A percentile compares a stretch with the other conserved stretches of the same genome.
Evolutionary conservation across 2,888 invertebrate genomes (phyloP).

Genomic region (Trisateles emortualis): DNA sequence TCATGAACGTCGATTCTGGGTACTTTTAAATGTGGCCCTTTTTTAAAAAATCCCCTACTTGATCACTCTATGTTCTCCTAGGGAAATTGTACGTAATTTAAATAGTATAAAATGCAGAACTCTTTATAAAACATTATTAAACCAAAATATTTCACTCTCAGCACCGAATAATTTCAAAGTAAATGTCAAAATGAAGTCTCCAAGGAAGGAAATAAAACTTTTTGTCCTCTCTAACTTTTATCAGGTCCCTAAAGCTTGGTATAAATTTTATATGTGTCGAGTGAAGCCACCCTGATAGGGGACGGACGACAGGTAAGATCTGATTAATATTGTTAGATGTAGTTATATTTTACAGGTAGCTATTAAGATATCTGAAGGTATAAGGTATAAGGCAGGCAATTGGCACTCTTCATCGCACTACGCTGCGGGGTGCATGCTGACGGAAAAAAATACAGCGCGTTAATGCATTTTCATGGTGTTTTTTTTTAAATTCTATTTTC

Average conservation of each 20-base stretch:
- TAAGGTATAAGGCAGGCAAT: neutral
- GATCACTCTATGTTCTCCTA: too few relatives aligned
- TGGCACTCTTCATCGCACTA: too few relatives aligned
- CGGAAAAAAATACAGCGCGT: too few relatives aligned
- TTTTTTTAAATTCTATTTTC: too few relatives aligned
- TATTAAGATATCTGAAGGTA: neutral
- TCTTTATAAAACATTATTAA: constrained; percentile 18
- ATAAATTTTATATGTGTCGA: constrained; percentile 30
- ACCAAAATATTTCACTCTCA: constrained; percentile 27
- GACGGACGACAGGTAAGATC: neutral
- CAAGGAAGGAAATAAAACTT: constrained; percentile 25
- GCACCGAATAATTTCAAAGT: constrained; percentile 11
- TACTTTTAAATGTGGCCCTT: too few relatives aligned
- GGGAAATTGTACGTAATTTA: too few relatives aligned
- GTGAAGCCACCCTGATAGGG: constrained; percentile 6
- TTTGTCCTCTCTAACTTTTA: constrained; percentile 12
- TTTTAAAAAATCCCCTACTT: too few relatives aligned
- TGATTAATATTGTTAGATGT: constrained; percentile 15
- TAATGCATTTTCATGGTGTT: too few relatives aligned
- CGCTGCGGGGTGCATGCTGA: too few relatives aligned
- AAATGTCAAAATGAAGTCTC: constrained; percentile 18
- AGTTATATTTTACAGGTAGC: neutral
- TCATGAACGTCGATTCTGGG: too few relatives aligned
- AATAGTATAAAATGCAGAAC: too few relatives aligned
- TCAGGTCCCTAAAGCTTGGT: constrained; percentile 13